phyloP scores from a whole-genome alignment of 2,113 vertebrate genomes.

The Dasyurus viverrinus region DNA sequence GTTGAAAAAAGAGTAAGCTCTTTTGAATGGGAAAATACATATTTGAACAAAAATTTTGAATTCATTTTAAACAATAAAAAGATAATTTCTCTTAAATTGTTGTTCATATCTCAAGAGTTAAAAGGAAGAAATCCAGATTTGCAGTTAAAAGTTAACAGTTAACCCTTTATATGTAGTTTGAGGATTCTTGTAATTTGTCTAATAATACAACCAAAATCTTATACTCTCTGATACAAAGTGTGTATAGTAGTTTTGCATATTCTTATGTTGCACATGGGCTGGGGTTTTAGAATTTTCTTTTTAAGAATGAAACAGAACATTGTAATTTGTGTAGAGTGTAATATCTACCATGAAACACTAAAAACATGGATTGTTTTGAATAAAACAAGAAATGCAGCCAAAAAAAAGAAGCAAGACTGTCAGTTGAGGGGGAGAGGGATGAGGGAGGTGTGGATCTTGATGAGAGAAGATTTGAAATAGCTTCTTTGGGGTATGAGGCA shows the following conservation, averaged over 20 bases:
- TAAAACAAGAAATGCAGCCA: conserved; percentile 79
- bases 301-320: conserved; percentile 75
- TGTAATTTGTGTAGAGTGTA: conserved; percentile 80
- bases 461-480: background rate
- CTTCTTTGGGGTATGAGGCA: background rate
- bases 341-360: conserved; percentile 78
- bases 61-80: conserved; percentile 70
- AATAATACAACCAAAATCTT: conserved; percentile 79
- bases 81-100: conserved; percentile 66
- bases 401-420: background rate
- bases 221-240: conserved; percentile 81
- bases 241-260: conserved; percentile 81
- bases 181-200: conserved; percentile 80
- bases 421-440: background rate
- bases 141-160: conserved; percentile 77
- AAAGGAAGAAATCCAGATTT: conserved; percentile 79
- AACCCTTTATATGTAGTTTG: conserved; percentile 77
- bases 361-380: conserved; percentile 78
- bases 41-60: conserved; percentile 43
- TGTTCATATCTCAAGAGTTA: conserved; percentile 76
- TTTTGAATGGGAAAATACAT: conserved; percentile 39
- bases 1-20: background rate
- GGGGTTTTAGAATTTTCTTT: conserved; percentile 76
- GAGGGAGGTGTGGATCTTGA: background rate
- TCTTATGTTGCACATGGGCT: conserved; percentile 78